These are phyloP conservation scores for Cheilosia scutellata DNA, from an alignment of 2,888 invertebrate species.

Conservation along the genomic window DNA sequence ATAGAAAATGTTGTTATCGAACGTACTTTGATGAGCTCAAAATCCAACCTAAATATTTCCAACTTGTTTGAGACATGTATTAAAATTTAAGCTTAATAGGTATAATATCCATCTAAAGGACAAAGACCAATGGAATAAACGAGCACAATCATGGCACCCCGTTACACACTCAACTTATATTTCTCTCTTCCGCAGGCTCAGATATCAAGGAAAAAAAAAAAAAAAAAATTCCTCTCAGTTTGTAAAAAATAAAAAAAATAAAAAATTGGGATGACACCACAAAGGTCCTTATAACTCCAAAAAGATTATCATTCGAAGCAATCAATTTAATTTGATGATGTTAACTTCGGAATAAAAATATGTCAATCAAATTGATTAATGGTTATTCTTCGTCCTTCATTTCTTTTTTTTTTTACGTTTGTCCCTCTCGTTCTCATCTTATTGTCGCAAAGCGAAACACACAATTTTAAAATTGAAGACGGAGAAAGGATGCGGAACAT, in stretches of 20 bases:
- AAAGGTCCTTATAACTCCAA: constrained; percentile 72
- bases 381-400: constrained; percentile 65
- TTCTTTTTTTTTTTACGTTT: constrained; percentile 1
- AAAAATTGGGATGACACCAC: constrained; percentile 64
- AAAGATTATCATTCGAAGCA: constrained; percentile 74
- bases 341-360: constrained; percentile 75
- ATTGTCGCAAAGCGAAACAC: constrained; percentile 28
- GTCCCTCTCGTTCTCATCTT: constrained; percentile 10
- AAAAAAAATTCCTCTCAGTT: too few relatives aligned
- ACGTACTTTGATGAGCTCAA: too few relatives aligned
- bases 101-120: too few relatives aligned
- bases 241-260: constrained; percentile 23
- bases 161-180: background rate
- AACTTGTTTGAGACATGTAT: too few relatives aligned
- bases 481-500: constrained; percentile 57
- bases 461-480: constrained; percentile 70
- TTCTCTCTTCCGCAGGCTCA: background rate
- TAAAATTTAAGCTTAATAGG: too few relatives aligned
- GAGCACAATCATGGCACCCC: background rate
- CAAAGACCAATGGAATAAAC: background rate
- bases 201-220: constrained; percentile 8
- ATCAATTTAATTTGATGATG: constrained; percentile 75
- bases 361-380: constrained; percentile 76
- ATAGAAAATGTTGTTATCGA: too few relatives aligned
- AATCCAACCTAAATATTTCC: too few relatives aligned